phyloP scores from a whole-genome alignment of 2,888 invertebrate species.

The Chymomyza caudatula region DNA sequence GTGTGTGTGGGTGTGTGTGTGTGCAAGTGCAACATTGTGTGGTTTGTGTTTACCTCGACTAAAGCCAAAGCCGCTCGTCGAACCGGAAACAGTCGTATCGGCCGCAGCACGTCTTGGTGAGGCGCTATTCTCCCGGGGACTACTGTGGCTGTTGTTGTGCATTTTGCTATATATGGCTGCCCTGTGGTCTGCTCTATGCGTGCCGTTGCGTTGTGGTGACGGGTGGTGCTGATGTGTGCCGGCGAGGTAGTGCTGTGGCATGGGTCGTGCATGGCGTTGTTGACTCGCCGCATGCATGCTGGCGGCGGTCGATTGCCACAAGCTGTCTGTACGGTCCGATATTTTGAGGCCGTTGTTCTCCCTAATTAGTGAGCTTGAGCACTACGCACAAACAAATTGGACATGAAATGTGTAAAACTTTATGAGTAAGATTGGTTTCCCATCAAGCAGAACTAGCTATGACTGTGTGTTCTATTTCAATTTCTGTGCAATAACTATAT shows the following conservation, averaged over 20 bases:
- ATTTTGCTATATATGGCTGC: conserved; percentile 43
- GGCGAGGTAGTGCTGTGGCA: conserved; percentile 27
- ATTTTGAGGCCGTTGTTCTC: conserved; percentile 58
- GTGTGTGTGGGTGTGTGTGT: not conserved
- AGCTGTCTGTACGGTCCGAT: conserved; percentile 75
- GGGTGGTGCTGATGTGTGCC: conserved; percentile 33
- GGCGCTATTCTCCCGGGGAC: conserved; percentile 65
- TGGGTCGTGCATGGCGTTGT: conserved; percentile 48
- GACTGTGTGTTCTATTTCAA: too few relatives aligned
- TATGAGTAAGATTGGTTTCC: too few relatives aligned
- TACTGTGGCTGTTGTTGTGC: conserved; percentile 56
- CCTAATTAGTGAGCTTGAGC: not conserved
- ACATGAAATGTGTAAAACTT: too few relatives aligned
- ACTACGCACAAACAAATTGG: not conserved
- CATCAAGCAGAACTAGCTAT: too few relatives aligned
- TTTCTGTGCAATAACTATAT: too few relatives aligned
- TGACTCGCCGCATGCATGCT: conserved; percentile 56
- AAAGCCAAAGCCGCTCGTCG: conserved; percentile 74
- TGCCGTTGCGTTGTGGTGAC: conserved; percentile 37
- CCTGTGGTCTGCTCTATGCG: conserved; percentile 25
- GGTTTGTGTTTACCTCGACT: conserved; percentile 74
- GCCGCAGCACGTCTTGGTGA: conserved; percentile 68
- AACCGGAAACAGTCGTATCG: conserved; percentile 76
- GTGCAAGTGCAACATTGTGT: not conserved
- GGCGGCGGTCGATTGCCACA: conserved; percentile 71